phyloP scores from a whole-genome alignment of 2,113 vertebrate genomes.

The Gymnorhina tibicen region DNA sequence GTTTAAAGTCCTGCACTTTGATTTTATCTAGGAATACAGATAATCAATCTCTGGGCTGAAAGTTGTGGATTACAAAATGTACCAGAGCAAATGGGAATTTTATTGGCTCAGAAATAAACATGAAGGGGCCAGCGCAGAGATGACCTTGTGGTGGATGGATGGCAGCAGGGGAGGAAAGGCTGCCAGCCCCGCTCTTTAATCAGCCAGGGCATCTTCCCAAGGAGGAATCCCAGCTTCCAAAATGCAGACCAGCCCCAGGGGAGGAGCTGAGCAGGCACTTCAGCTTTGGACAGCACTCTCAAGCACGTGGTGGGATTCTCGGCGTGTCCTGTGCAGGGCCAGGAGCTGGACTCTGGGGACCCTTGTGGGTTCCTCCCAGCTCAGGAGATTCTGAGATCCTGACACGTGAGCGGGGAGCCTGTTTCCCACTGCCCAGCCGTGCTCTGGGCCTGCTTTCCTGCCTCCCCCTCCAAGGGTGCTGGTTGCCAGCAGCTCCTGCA shows the following conservation, averaged over 20 bases:
- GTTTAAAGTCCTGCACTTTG: neutral
- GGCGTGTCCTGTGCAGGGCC: neutral
- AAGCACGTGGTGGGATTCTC: rapidly evolving
- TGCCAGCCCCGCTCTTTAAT: neutral
- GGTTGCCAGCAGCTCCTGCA: rapidly evolving
- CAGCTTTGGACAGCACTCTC: neutral
- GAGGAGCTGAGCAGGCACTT: rapidly evolving
- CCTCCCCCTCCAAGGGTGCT: rapidly evolving
- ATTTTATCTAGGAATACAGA: constrained; percentile 37
- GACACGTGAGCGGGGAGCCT: rapidly evolving
- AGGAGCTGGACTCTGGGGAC: no score
- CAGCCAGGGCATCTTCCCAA: neutral
- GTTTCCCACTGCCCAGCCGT: rapidly evolving
- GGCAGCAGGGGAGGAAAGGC: neutral
- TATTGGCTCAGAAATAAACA: constrained; percentile 5
- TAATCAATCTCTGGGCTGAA: constrained; percentile 25
- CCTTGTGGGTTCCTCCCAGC: neutral
- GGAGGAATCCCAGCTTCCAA: neutral
- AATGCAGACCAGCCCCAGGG: rapidly evolving
- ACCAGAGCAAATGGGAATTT: constrained; percentile 1
- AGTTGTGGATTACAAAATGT: neutral
- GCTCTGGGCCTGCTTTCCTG: neutral
- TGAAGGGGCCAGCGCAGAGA: neutral
- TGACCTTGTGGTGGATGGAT: neutral
- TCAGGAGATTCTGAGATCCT: rapidly evolving